phyloP scores from a whole-genome alignment of 1,140 invertebrate genomes.

The Cyclina sinensis region DNA sequence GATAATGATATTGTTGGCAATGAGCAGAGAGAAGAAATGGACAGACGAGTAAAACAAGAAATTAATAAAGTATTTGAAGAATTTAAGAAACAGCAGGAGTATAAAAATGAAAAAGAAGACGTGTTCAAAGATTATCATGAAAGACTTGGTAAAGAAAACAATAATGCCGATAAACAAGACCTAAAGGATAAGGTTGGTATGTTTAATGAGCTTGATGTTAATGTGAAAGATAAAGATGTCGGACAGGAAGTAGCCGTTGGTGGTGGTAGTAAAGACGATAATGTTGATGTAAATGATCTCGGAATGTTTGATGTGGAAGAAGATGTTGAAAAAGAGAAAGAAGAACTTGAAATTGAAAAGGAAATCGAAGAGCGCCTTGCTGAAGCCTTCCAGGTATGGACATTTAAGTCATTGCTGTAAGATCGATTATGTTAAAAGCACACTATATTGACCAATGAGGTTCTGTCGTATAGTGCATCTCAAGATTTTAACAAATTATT shows the following conservation, averaged over 20 bases:
- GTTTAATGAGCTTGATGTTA: neutral
- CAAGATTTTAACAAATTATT: no score
- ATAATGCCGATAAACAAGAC: neutral
- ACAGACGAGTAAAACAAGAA: constrained; percentile 13
- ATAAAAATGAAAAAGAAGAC: constrained; percentile 4
- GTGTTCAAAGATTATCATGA: constrained; percentile 23
- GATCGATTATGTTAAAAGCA: neutral
- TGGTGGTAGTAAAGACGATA: neutral
- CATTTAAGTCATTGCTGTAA: neutral
- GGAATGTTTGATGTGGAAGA: constrained; percentile 30
- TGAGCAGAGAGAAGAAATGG: neutral
- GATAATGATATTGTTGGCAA: neutral
- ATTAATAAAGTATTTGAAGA: constrained; percentile 64
- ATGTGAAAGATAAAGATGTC: constrained; percentile 2
- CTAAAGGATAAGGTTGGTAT: neutral
- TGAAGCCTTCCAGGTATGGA: constrained; percentile 21
- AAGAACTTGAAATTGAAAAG: constrained; percentile 32
- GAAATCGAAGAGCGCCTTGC: constrained; percentile 60
- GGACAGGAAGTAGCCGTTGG: neutral
- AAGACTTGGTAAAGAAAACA: constrained; percentile 5
- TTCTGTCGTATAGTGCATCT: neutral
- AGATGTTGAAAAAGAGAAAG: constrained; percentile 8
- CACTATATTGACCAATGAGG: neutral
- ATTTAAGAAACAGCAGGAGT: constrained; percentile 41
- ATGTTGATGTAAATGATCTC: constrained; percentile 4